Percentiles rank a stretch among this genome's conserved stretches.
Conservation (phyloP, 2,113 vertebrate genomes). For the Neomonachus schauinslandi region DNA sequence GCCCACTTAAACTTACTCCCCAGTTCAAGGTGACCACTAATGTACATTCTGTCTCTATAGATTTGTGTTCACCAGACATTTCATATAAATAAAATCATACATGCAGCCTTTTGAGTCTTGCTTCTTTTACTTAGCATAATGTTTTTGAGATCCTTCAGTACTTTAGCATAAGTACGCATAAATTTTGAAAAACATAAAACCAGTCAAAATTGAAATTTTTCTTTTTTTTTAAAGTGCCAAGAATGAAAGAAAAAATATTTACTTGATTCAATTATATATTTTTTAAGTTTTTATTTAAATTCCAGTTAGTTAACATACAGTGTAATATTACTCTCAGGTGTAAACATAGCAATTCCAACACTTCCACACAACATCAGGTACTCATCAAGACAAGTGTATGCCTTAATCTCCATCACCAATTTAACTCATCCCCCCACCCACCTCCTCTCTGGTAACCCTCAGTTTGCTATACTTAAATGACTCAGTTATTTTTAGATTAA, state of each 20-base stretch:
- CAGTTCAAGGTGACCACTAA: not conserved
- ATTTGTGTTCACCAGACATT: not conserved
- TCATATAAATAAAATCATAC: not conserved
- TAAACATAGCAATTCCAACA: not conserved
- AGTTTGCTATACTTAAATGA: not conserved
- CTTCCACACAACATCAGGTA: not conserved
- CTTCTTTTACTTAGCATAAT: not conserved
- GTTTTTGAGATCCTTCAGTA: not conserved
- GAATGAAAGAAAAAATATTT: not conserved
- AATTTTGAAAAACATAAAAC: not conserved
- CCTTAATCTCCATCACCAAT: not conserved
- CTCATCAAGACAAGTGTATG: not conserved
- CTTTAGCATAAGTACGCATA: not conserved
- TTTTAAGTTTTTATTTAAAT: not conserved
- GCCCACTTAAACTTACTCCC: rapidly evolving
- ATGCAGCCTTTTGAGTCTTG: not conserved
- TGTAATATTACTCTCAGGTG: not conserved
- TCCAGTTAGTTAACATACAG: not conserved
- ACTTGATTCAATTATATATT: not conserved
- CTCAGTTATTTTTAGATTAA: not conserved
- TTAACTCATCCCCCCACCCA: not conserved
- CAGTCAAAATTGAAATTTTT: not conserved
- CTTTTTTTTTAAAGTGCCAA: not conserved
- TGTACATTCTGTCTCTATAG: not conserved
- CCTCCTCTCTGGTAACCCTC: not conserved